phyloP scores from a whole-genome alignment of 2,888 invertebrate species.

The Phytoseiulus persimilis region DNA sequence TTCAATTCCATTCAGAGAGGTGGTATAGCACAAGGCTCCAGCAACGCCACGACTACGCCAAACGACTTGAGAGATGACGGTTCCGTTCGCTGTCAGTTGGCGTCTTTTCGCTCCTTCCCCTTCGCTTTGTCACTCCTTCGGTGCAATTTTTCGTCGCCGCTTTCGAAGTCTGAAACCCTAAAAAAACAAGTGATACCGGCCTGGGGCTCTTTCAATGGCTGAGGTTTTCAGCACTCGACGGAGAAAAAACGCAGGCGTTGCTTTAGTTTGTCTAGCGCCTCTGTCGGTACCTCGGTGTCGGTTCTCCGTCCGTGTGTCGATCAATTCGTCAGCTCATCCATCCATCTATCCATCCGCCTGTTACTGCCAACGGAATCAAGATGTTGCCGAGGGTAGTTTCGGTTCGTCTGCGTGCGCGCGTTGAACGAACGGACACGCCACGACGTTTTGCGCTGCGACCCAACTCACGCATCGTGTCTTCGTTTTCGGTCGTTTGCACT shows the following conservation, averaged over 20 bases:
- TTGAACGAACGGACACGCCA: not conserved
- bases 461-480: not conserved
- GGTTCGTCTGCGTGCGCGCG: not conserved
- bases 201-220: not conserved
- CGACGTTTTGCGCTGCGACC: not conserved
- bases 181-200: not conserved
- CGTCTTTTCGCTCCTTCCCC: too few species aligned
- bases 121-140: not conserved
- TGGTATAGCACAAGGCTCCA: too few species aligned
- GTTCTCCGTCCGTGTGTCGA: not conserved
- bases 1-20: too few species aligned
- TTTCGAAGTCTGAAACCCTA: not conserved
- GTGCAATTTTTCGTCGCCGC: not conserved
- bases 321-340: not conserved
- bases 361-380: not conserved
- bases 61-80: too few species aligned
- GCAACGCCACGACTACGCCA: too few species aligned
- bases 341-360: not conserved
- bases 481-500: not conserved
- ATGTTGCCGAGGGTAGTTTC: not conserved
- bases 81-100: too few species aligned
- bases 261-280: not conserved
- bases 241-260: not conserved
- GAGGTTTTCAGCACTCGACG: not conserved
- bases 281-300: not conserved